These are phyloP conservation scores for Eueides isabella DNA, from an alignment of 1,140 invertebrate genomes.

Conservation along the genomic window DNA sequence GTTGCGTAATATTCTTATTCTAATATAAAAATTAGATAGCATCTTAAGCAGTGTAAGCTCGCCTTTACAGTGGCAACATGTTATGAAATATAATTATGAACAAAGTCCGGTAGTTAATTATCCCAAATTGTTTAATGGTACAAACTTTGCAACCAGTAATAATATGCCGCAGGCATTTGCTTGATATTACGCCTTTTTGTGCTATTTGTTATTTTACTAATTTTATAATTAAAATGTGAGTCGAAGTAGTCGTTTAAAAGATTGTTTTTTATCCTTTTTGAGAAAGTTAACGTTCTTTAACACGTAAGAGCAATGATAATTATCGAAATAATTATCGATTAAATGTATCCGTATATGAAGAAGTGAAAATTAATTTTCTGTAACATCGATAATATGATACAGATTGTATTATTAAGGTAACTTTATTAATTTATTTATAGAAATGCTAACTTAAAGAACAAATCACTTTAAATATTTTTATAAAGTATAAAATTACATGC, in stretches of 20 bases:
- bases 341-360: not conserved
- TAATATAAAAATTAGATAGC: constrained; percentile 56
- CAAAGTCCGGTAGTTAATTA: constrained; percentile 80
- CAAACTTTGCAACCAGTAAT: constrained; percentile 48
- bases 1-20: too few species aligned
- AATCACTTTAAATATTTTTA: too few species aligned
- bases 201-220: constrained; percentile 15
- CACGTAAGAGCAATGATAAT: not conserved
- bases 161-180: constrained; percentile 32
- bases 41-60: constrained; percentile 55
- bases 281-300: not conserved
- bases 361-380: too few species aligned
- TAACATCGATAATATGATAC: too few species aligned
- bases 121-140: constrained; percentile 79
- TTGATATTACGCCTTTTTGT: constrained; percentile 18
- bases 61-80: constrained; percentile 63
- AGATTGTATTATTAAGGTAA: too few species aligned
- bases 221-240: constrained; percentile 9
- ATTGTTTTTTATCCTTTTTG: not conserved
- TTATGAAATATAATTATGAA: constrained; percentile 75
- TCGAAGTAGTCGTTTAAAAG: not conserved
- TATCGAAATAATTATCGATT: not conserved
- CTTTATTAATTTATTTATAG: too few species aligned
- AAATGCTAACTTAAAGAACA: too few species aligned
- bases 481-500: too few species aligned